Percentiles rank a stretch among this genome's conserved stretches.
Conservation (phyloP, 1,140 invertebrate species). For the Drosophila triauraria region DNA sequence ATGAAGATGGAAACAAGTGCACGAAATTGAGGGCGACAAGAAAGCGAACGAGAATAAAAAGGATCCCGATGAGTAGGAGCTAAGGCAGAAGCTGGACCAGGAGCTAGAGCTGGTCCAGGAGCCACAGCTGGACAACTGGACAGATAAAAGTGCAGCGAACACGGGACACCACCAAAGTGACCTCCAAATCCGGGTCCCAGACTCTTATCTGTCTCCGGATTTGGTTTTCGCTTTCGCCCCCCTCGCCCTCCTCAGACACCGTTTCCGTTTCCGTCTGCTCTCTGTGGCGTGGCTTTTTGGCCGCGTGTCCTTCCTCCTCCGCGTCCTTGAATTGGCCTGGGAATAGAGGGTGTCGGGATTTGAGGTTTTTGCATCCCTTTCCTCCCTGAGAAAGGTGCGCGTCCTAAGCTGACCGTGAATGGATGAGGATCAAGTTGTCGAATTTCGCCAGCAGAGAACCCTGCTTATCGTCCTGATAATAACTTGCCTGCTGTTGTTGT, state of each 20-base stretch:
- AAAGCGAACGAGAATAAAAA: constrained; percentile 16
- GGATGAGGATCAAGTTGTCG: constrained; percentile 43
- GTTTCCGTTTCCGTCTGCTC: constrained; percentile 17
- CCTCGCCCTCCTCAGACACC: background rate
- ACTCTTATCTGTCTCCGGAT: constrained; percentile 40
- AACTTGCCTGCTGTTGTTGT: constrained; percentile 3
- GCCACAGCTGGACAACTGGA: constrained; percentile 4
- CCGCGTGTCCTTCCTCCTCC: constrained; percentile 10
- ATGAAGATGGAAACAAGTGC: constrained; percentile 20
- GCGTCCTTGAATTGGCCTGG: constrained; percentile 28
- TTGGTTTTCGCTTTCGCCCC: constrained; percentile 9
- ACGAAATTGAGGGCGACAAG: constrained; percentile 20
- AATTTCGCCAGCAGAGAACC: constrained; percentile 10
- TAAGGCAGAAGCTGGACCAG: background rate
- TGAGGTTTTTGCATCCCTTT: background rate
- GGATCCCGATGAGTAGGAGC: constrained; percentile 19
- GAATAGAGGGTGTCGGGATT: constrained; percentile 29
- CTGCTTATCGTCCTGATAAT: constrained; percentile 3
- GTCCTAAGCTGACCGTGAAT: constrained; percentile 40
- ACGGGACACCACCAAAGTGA: constrained; percentile 20
- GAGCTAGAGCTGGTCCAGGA: no score
- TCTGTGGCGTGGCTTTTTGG: constrained; percentile 29
- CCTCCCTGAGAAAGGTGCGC: constrained; percentile 8
- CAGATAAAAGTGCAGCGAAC: constrained; percentile 37
- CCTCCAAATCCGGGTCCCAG: constrained; percentile 24